phyloP scores from a whole-genome alignment of 2,888 invertebrate genomes.

The Nudaria mundana region DNA sequence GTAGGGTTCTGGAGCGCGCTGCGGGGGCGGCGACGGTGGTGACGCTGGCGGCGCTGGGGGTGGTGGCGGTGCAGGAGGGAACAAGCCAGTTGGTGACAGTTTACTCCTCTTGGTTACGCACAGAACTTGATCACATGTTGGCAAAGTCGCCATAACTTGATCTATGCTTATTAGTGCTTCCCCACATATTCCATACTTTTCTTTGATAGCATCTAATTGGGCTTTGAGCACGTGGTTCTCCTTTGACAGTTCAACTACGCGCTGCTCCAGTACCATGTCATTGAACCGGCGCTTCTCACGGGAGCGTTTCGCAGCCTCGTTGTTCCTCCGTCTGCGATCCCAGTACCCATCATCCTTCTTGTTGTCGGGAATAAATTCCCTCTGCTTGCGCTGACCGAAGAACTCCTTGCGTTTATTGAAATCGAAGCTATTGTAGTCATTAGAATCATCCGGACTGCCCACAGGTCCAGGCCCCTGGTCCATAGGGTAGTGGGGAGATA shows the following conservation, averaged over 20 bases:
- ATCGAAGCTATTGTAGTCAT: conserved; percentile 79
- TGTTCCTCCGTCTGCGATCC: conserved; percentile 97
- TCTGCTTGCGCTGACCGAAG: conserved; percentile 94
- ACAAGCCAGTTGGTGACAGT: conserved; percentile 68
- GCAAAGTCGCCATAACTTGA: conserved; percentile 92
- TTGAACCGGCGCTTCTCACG: conserved; percentile 98
- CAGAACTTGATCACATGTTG: conserved; percentile 91
- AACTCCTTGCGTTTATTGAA: conserved; percentile 89
- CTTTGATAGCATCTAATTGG: conserved; percentile 95
- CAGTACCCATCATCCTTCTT: conserved; percentile 99
- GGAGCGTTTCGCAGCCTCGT: conserved; percentile 97
- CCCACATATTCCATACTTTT: conserved; percentile 94
- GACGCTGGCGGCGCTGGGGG: conserved; percentile 76
- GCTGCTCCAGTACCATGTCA: conserved; percentile 97
- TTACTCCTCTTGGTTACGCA: conserved; percentile 89
- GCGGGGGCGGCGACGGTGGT: conserved; percentile 77
- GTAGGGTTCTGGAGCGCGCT: conserved; percentile 77
- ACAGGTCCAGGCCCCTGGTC: conserved; percentile 64
- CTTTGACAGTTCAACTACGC: conserved; percentile 95
- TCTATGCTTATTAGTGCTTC: conserved; percentile 93
- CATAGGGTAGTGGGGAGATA: conserved; percentile 72
- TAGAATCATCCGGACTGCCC: conserved; percentile 48
- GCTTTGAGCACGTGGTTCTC: conserved; percentile 97
- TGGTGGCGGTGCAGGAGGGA: conserved; percentile 80
- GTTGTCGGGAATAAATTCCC: conserved; percentile 97